Base-by-base conservation (phyloP, 2,888 invertebrate genomes). In the Glyphotaelius pellucidus region DNA sequence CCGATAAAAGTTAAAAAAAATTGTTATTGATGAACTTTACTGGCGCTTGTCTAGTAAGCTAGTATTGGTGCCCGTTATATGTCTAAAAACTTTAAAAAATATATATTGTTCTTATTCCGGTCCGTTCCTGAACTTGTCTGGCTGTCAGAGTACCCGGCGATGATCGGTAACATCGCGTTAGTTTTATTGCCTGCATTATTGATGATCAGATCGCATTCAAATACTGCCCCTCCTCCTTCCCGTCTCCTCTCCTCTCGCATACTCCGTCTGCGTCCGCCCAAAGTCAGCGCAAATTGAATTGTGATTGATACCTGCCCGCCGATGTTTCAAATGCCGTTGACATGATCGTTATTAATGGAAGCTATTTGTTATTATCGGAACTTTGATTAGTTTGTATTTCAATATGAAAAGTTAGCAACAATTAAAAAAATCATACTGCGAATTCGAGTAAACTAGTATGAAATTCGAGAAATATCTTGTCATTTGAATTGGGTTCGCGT, bases 151-250 rank as follows among this genome's bases (percentile, higher is more conserved):
- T 31, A 83, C 32, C 81, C 32, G 81, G 32, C 81, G 81, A 83
- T 83, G 81, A 35, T 35, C 81, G 83, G 31, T 25, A 32, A 35
- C 15, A 25, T 83, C 83, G 83, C 83, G 83, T 25, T 83, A 35
- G 83, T 35, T 35, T 83, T 83, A 83, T 81, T 81, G 81, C 81
- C 32, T 30, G 81, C 81, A 83, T 83, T 83, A 83, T 83, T 83
- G 83, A 83, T 83, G 83, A 15, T 32, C 35, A 12, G 83, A 32
- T 32, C 38, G 35, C 83, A 32, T 31, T 32, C 83, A 35, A 67
- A 67, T 67, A 25, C 25, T n/a, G 67, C 67, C 67, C 67, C 15
- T 67, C 67, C 67, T 67, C 67, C 67, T 67, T 25, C 67, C 67
- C 67, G 0, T n/a, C 67, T 25, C 25, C 67, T n/a, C 67, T 7